These are phyloP conservation scores for Penaeus vannamei DNA, from an alignment of 1,140 invertebrate species.

Conservation along the genomic window DNA sequence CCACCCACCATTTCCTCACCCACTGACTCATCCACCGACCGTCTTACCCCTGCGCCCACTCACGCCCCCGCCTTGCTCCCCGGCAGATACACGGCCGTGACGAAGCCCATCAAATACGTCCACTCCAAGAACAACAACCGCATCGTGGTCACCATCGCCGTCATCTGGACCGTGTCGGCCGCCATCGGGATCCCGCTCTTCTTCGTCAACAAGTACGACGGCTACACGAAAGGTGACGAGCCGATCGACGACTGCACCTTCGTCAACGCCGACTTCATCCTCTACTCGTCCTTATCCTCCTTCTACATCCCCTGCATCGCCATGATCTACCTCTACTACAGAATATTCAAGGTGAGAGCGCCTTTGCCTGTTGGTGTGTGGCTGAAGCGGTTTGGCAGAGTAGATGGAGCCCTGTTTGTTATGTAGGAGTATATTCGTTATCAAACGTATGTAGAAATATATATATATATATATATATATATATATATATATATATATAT, in stretches of 20 bases:
- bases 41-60: neutral
- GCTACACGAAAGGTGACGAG: slow-evolving; percentile 77
- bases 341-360: slow-evolving; percentile 91
- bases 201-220: slow-evolving; percentile 83
- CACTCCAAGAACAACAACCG: slow-evolving; percentile 97
- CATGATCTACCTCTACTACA: slow-evolving; percentile 99
- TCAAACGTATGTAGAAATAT: too few relatives aligned
- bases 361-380: neutral
- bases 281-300: slow-evolving; percentile 96
- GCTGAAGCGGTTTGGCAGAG: too few relatives aligned
- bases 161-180: slow-evolving; percentile 96
- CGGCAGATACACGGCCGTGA: slow-evolving; percentile 97
- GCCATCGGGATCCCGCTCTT: slow-evolving; percentile 98
- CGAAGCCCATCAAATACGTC: slow-evolving; percentile 98
- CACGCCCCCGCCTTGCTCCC: slow-evolving; percentile 29
- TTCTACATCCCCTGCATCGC: slow-evolving; percentile 99
- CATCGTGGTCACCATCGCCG: slow-evolving; percentile 94
- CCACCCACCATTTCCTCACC: too few relatives aligned
- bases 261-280: slow-evolving; percentile 98
- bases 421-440: too few relatives aligned
- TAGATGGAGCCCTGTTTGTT: too few relatives aligned
- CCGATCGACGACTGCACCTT: slow-evolving; percentile 77
- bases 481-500: too few relatives aligned
- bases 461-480: too few relatives aligned
- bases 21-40: neutral